Base-by-base conservation (phyloP, 1,140 invertebrate species). In the Colletes gigas region DNA sequence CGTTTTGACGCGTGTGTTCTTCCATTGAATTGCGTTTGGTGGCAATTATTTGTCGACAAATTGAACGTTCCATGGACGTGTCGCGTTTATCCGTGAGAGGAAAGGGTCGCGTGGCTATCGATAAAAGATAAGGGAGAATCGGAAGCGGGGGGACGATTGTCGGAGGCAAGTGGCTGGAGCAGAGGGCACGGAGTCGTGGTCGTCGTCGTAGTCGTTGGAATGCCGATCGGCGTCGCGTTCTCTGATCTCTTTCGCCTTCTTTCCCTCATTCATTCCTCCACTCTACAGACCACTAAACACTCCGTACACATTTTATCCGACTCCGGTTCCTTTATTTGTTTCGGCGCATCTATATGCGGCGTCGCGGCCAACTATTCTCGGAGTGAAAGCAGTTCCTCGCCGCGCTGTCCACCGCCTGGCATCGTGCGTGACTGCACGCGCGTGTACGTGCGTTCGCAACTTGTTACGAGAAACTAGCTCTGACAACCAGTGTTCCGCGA, bases 301-400 rank as follows among this genome's bases (percentile, higher is more conserved):
- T 77, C 76, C 72, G 79, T 81, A 81, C 67, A 78, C 85, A 78
- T 85, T 90, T 89, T 83, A 84, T 84, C 67, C 68, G 84, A 71
- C 70, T 73, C 66, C 71, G 83, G 68, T 83, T 80, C 82, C 84
- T 85, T 88, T 88, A 88, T 89, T 89, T 83, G 81, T 85, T 76
- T 83, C 78, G 62, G 79, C 68, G 82, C 68, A 83, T 86, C 74
- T 84, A 87, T 86, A 83, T 80, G 70, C 73, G 66, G 73, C 73
- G 60, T 81, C 83, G 70, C 78, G 65, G 78, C 75, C 55, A 71
- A 88, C 89, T 90, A 90, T 90, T 90, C 85, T 89, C 77, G 88
- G 87, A 83, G 68, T 81, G 62, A 79, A 88, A 84, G 85, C 82
- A 79, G 78, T 72, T 84, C 71, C 74, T 77, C 81, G 71, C 70